Conservation (phyloP, 1,140 invertebrate species). For the Diorhabda carinulata region DNA sequence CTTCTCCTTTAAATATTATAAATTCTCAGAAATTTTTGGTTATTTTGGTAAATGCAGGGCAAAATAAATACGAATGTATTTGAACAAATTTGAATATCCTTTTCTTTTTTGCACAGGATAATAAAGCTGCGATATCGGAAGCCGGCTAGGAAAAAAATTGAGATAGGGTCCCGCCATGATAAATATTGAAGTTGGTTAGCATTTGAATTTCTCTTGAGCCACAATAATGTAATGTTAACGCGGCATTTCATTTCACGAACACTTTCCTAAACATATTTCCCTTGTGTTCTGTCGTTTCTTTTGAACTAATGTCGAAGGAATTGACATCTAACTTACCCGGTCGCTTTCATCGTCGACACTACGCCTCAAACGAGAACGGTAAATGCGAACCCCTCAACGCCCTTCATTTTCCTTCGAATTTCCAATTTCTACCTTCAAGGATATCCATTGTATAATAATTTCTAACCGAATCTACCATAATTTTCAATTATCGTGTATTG, state of each 20-base stretch:
- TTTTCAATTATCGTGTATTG: no score
- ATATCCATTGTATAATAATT: neutral
- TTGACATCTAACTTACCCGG: constrained; percentile 34
- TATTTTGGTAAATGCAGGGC: no score
- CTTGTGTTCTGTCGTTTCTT: constrained; percentile 40
- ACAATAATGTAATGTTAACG: constrained; percentile 39
- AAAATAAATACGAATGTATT: no score
- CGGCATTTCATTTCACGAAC: constrained; percentile 35
- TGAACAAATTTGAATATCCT: no score
- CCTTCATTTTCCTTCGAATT: neutral
- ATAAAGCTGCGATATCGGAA: no score
- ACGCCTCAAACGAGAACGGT: neutral
- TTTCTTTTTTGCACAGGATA: no score
- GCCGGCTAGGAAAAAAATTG: neutral
- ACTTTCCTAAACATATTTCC: constrained; percentile 41
- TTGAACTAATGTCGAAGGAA: constrained; percentile 38
- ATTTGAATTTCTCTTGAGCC: constrained; percentile 41
- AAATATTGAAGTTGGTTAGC: constrained; percentile 38
- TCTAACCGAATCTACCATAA: neutral
- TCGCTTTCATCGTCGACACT: neutral
- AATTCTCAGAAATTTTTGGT: no score
- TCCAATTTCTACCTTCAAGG: neutral
- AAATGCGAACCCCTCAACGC: neutral
- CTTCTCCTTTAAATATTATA: no score
- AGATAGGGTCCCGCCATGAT: constrained; percentile 20